phyloP scores from a whole-genome alignment of 2,113 vertebrate genomes.

The Callocephalon fimbriatum region DNA sequence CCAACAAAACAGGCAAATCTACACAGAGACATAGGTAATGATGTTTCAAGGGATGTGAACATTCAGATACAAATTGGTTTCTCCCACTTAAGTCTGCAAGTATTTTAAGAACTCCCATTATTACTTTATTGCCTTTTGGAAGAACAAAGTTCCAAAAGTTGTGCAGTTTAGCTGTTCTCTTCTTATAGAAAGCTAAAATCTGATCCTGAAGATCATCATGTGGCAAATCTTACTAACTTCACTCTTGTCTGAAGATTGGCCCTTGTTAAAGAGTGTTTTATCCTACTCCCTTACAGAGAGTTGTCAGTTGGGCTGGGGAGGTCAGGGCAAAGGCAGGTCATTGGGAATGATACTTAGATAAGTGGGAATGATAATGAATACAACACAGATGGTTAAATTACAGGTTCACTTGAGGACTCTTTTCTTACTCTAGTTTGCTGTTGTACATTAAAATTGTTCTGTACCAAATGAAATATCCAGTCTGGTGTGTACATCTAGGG shows the following conservation, averaged over 20 bases:
- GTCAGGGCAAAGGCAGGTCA: background rate
- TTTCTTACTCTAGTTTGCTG: background rate
- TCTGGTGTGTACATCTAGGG: background rate
- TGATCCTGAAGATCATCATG: background rate
- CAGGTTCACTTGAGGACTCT: background rate
- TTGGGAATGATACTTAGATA: background rate
- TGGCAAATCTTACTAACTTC: background rate
- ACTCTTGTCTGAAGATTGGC: background rate
- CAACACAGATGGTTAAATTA: background rate
- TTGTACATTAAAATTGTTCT: background rate
- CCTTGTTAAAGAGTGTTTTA: background rate
- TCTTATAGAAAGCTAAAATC: background rate
- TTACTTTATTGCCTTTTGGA: background rate
- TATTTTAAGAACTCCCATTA: background rate
- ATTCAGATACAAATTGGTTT: background rate
- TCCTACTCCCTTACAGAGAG: background rate
- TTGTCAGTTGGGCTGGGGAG: background rate
- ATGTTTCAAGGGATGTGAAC: background rate
- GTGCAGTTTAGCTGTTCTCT: background rate
- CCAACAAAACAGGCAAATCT: background rate
- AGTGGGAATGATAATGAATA: background rate
- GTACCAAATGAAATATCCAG: background rate
- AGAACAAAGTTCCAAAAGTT: background rate
- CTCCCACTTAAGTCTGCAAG: background rate
- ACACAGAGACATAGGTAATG: background rate